Conservation (phyloP, 2,113 vertebrate species). For the Eudorcas thomsonii region DNA sequence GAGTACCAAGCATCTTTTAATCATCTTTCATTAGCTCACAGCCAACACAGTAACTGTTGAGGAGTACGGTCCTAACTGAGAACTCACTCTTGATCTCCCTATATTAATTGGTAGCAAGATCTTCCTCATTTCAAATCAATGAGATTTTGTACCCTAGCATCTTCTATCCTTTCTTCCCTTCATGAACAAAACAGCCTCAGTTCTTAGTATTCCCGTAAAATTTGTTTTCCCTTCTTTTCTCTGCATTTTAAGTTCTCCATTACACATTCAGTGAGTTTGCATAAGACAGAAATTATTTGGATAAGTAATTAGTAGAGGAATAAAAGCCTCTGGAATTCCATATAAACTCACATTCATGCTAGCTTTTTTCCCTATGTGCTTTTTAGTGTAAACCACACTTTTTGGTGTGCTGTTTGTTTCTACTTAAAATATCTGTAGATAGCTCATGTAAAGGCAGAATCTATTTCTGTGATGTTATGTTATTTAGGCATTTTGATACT, state of each 20-base stretch:
- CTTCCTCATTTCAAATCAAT: background rate
- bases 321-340: background rate
- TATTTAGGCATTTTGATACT: background rate
- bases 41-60: no score
- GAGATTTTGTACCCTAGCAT: background rate
- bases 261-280: background rate
- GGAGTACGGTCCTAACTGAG: accelerated
- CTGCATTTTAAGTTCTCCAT: background rate
- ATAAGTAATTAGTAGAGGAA: background rate
- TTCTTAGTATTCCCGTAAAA: background rate
- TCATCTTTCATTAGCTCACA: background rate
- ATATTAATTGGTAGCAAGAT: background rate
- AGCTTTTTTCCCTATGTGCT: background rate
- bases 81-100: background rate
- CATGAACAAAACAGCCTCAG: background rate
- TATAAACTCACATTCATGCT: background rate
- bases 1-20: background rate
- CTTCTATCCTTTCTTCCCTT: background rate
- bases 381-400: background rate
- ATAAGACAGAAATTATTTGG: background rate
- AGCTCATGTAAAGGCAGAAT: background rate
- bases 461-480: background rate
- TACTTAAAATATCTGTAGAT: background rate
- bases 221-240: background rate
- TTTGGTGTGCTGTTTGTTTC: background rate